phyloP scores from a whole-genome alignment of 2,113 vertebrate genomes.

The Lepus americanus region DNA sequence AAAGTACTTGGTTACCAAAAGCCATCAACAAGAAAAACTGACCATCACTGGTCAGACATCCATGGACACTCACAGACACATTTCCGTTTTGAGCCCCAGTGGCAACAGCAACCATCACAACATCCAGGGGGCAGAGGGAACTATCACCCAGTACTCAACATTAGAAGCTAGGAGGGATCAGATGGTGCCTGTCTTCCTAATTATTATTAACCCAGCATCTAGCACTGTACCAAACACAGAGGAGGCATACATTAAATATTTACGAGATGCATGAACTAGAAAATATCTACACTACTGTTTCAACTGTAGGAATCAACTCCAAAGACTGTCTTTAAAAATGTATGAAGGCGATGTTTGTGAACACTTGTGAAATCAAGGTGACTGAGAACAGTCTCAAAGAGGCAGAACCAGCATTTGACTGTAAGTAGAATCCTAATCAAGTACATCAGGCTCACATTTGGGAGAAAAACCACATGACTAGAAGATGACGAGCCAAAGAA shows the following conservation, averaged over 20 bases:
- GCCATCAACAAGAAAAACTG: not conserved
- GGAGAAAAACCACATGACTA: constrained; percentile 35
- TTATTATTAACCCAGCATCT: not conserved
- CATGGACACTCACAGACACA: too few relatives aligned
- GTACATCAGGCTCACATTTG: not conserved
- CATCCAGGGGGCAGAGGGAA: not conserved
- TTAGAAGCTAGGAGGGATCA: not conserved
- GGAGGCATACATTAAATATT: not conserved
- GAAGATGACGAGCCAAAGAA: constrained; percentile 62
- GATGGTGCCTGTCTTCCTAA: not conserved
- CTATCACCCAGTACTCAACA: not conserved
- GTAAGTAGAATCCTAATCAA: constrained; percentile 53
- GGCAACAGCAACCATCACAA: not conserved
- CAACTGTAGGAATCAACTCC: constrained; percentile 1
- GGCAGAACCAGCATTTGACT: constrained; percentile 13
- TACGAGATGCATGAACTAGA: constrained; percentile 21
- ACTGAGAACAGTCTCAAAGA: constrained; percentile 32
- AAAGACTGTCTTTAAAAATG: constrained; percentile 63
- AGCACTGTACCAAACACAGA: not conserved
- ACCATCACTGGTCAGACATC: not conserved
- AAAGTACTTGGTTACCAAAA: not conserved
- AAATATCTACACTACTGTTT: constrained; percentile 30
- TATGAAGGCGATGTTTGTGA: constrained; percentile 52
- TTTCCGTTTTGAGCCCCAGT: not conserved
- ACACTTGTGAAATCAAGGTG: constrained; percentile 35